Percentiles rank a stretch among this genome's conserved stretches.
Conservation (phyloP, 2,797 vertebrate species). For the Acanthurus leucopareius region DNA sequence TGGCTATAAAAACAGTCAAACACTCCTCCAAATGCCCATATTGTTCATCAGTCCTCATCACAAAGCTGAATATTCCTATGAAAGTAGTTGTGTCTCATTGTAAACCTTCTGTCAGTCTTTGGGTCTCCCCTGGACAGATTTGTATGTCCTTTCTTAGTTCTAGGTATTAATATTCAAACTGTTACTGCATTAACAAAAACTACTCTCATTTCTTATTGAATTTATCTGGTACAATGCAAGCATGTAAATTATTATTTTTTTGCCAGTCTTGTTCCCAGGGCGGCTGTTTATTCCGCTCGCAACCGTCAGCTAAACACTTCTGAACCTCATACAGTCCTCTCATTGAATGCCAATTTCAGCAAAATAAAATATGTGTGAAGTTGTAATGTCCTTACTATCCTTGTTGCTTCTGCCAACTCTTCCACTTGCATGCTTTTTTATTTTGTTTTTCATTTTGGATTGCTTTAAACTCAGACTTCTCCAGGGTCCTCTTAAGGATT, state of each 20-base stretch:
- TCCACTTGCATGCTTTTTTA: conserved; percentile 51
- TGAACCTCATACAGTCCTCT: conserved; percentile 31
- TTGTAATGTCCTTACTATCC: conserved; percentile 52
- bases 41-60: neutral
- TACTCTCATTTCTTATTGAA: neutral
- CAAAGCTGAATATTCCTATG: conserved; percentile 4
- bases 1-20: conserved; percentile 35
- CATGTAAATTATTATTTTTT: neutral
- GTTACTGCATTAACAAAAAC: too few relatives aligned
- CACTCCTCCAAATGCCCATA: conserved; percentile 1
- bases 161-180: neutral
- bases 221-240: neutral
- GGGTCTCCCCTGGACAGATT: neutral
- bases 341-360: conserved; percentile 50
- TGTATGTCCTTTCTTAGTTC: neutral
- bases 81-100: neutral
- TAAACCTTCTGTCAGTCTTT: conserved; percentile 8
- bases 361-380: conserved; percentile 46
- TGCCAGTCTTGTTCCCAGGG: neutral
- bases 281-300: neutral
- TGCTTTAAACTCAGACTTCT: conserved; percentile 71
- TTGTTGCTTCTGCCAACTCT: conserved; percentile 63
- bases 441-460: conserved; percentile 59
- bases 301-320: conserved; percentile 36
- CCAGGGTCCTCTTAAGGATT: conserved; percentile 55